phyloP scores from a whole-genome alignment of 1,140 invertebrate species.

The Drosophila baimaii region DNA sequence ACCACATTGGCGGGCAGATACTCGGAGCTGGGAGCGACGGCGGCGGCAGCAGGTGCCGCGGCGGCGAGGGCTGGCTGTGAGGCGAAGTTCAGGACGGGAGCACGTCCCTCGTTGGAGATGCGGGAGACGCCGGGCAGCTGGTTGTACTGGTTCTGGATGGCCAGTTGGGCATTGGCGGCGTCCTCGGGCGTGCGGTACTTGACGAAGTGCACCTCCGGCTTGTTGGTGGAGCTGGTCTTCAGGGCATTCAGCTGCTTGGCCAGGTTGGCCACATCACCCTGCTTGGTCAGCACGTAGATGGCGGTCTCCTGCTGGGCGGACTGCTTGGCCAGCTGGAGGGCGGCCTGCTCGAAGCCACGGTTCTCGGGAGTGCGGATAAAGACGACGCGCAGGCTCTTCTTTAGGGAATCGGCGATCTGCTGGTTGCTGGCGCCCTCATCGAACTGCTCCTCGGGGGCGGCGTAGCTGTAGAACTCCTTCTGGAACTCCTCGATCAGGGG shows the following conservation, averaged over 20 bases:
- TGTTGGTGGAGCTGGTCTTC: slow-evolving; percentile 63
- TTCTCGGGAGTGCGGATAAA: slow-evolving; percentile 91
- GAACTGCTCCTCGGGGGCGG: slow-evolving; percentile 76
- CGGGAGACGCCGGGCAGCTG: slow-evolving; percentile 66
- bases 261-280: slow-evolving; percentile 66
- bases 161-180: slow-evolving; percentile 68
- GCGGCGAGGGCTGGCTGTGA: slow-evolving; percentile 31
- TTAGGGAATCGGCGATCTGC: slow-evolving; percentile 84
- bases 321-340: slow-evolving; percentile 87
- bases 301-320: slow-evolving; percentile 86
- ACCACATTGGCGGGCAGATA: slow-evolving; percentile 66
- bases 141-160: slow-evolving; percentile 76
- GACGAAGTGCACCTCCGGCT: slow-evolving; percentile 76
- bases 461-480: slow-evolving; percentile 76
- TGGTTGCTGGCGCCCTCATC: slow-evolving; percentile 61
- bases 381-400: slow-evolving; percentile 93
- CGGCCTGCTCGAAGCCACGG: slow-evolving; percentile 86
- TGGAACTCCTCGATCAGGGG: slow-evolving; percentile 65
- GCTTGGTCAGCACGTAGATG: slow-evolving; percentile 93
- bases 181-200: slow-evolving; percentile 75
- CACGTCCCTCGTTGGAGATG: slow-evolving; percentile 71
- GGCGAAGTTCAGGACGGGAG: slow-evolving; percentile 74
- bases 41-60: background rate
- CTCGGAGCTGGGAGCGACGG: slow-evolving; percentile 36
- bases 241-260: slow-evolving; percentile 67